Evolutionary conservation across 2,113 vertebrate genomes (phyloP), one percentile per base, ranked within the genome.

Genomic region (Pluvialis apricaria): DNA sequence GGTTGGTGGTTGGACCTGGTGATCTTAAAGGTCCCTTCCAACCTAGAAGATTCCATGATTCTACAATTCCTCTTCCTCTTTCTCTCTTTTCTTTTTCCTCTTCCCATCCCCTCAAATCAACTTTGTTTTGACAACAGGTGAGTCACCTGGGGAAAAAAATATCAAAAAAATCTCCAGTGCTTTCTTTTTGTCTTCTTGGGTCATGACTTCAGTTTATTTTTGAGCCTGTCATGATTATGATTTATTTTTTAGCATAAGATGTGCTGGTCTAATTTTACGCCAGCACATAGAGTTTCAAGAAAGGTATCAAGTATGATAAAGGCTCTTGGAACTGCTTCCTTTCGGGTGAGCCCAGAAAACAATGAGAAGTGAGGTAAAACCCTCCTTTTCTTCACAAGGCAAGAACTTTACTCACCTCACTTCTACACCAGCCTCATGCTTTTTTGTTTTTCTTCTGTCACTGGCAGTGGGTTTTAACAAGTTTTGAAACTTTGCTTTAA

Each of bases 111-210:
- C 88, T 83, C 34, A 92, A 88, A 73, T 83, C 22, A 58, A 73
- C 19, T 17, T 62, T 32, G 13, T 38, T 71, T 82, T 70, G 26
- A 88, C 92, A 76, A 1, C 6, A 52, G 34, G 1, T 0, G 2
- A 3, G 54, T 54, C 12, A 28, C 1, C 40, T 22, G 8, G 20
- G 11, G 3, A 14, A 47, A 42, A 61, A 71, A 25, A 3, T 0
- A 60, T 15, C 2, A 1, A 2, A 1, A 16, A 64, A 45, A 49
- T 26, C 4, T n/a, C 20, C 3, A 29, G 1, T 2, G 5, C 3
- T 79, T 86, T 64, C 4, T 38, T 80, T 80, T 88, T 81, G 3
- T 58, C 29, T 72, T 58, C 42, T 44, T 55, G 6, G 8, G 4
- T 82, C 44, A 26, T 49, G 11, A 69, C 82, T 82, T 82, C 7